A percentile compares a stretch with the other conserved stretches of the same genome.
Evolutionary conservation across 2,888 invertebrate genomes (phyloP).

Genomic region (Nebria salina): DNA sequence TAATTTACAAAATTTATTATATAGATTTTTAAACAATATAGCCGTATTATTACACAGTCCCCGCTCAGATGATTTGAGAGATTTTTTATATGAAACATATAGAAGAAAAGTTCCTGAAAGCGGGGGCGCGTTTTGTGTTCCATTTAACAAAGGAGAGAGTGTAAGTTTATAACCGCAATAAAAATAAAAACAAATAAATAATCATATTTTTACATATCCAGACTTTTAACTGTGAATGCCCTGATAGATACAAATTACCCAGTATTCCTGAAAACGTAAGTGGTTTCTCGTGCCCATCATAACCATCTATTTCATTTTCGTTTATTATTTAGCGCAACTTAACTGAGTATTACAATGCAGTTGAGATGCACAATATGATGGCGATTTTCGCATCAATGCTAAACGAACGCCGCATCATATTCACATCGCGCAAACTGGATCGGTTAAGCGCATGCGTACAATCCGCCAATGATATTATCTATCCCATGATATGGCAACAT

Average conservation of each 20-base stretch:
- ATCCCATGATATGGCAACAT: conserved; percentile 99
- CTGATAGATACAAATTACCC: conserved; percentile 84
- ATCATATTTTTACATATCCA: conserved; percentile 57
- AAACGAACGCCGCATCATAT: conserved; percentile 91
- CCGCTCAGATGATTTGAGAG: conserved; percentile 67
- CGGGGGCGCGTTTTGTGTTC: conserved; percentile 71
- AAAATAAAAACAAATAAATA: neutral
- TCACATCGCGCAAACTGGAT: conserved; percentile 89
- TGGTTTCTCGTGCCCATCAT: conserved; percentile 52
- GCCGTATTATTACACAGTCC: conserved; percentile 76
- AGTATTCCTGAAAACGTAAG: conserved; percentile 96
- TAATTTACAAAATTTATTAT: conserved; percentile 50
- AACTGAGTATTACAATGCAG: conserved; percentile 97
- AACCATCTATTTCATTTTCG: neutral
- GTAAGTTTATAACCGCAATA: conserved; percentile 61
- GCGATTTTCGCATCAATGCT: conserved; percentile 94
- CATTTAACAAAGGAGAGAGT: conserved; percentile 68
- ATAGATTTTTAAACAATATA: conserved; percentile 82
- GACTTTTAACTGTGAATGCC: conserved; percentile 82
- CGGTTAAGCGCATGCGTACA: conserved; percentile 92
- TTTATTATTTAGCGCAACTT: conserved; percentile 83
- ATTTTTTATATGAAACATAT: conserved; percentile 75
- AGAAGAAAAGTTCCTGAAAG: conserved; percentile 75
- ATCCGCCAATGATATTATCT: conserved; percentile 92
- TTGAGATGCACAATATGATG: conserved; percentile 94